Conservation (phyloP, 2,797 vertebrate genomes). For the Rhinella marina region DNA sequence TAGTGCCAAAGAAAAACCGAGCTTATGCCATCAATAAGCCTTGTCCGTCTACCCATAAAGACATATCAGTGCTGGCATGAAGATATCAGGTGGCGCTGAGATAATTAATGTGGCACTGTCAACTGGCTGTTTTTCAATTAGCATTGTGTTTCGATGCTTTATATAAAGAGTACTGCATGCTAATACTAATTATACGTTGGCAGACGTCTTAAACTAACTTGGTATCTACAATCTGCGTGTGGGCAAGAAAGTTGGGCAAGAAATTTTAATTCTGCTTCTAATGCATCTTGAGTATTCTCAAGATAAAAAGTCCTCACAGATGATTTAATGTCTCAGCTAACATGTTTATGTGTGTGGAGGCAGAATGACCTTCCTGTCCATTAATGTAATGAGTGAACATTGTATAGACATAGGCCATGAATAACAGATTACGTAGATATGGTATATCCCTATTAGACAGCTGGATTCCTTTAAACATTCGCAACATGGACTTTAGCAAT, state of each 20-base stretch:
- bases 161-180: background rate
- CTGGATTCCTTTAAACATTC: too few relatives aligned
- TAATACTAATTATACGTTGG: background rate
- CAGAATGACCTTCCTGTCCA: too few relatives aligned
- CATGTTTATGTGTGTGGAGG: too few relatives aligned
- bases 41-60: background rate
- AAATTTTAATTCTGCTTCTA: background rate
- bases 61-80: background rate
- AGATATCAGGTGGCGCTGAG: slow-evolving; percentile 13
- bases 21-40: background rate
- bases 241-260: background rate
- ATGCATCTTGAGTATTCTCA: background rate
- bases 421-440: too few relatives aligned
- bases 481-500: too few relatives aligned
- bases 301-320: too few relatives aligned
- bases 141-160: background rate
- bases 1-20: background rate
- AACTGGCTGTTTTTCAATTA: slow-evolving; percentile 20
- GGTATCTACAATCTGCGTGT: background rate
- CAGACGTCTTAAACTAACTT: background rate
- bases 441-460: too few relatives aligned
- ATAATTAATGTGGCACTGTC: slow-evolving; percentile 21
- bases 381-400: too few relatives aligned
- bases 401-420: too few relatives aligned
- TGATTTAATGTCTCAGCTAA: too few relatives aligned